Evolutionary conservation across 2,113 vertebrate genomes (phyloP), one percentile per base, ranked within the genome.

Genomic region (Notiomystis cincta): DNA sequence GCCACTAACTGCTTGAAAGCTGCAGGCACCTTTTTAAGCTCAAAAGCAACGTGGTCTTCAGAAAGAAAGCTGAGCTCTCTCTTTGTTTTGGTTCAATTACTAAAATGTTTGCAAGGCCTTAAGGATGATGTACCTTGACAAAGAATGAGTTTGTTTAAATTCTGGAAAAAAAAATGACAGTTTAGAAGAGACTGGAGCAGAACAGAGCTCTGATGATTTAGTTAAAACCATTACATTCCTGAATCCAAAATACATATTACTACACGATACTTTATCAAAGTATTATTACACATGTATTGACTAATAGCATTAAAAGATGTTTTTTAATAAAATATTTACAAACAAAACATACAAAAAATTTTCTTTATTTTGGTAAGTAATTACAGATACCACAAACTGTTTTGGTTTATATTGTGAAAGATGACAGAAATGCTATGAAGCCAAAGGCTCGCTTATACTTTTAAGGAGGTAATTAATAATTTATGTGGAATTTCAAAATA

Each of bases 251-350:
- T 88, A 95, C 81, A 82, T 96, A 79, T 77, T 96, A 69, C 56
- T 79, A 95, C 9, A 27, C 53, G 75, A 86, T 96, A 94, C 87
- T 97, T 97, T 95, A 91, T 87, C 90, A 95, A 83, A 98, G 97
- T 98, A 98, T 98, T 98, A 98, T 95, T 97, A 97, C 73, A 97
- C 69, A 54, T 98, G 96, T 98, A 96, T 95, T 96, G 89, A 94
- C 76, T 94, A 96, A 96, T 96, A 97, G 89, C 93, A 89, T 98
- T 97, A 97, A 95, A 97, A 96, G 93, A 92, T 50, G 70, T 94
- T 98, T 94, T 95, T 95, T 92, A 98, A 98, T 98, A 98, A 98
- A 95, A 96, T 50, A 75, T 97, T 98, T 98, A 97, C 92, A 96
- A 97, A 96, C 62, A 96, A 95, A 96, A 81, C 44, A 47, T 44